phyloP scores from a whole-genome alignment of 1,140 invertebrate genomes.

The Diprion similis region DNA sequence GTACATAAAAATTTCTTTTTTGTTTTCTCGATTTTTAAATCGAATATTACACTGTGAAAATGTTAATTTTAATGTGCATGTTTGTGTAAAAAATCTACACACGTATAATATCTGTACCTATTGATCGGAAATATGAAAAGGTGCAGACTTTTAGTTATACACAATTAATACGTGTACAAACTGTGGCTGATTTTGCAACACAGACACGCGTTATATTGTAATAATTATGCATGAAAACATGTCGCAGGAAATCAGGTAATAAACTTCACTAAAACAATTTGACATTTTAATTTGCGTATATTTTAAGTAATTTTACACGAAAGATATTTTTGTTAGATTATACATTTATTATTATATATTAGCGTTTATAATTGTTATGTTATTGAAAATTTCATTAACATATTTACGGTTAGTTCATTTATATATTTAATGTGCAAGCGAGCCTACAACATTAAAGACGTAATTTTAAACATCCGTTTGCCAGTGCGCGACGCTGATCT shows the following conservation, averaged over 20 bases:
- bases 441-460: constrained; percentile 4
- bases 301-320: constrained; percentile 5
- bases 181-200: too few relatives aligned
- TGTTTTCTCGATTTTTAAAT: too few relatives aligned
- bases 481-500: background rate
- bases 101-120: background rate
- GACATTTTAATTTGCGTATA: constrained; percentile 4
- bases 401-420: constrained; percentile 4
- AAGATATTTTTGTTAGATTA: constrained; percentile 2
- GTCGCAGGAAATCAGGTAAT: background rate
- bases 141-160: too few relatives aligned
- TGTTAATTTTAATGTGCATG: background rate
- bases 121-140: too few relatives aligned
- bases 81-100: background rate
- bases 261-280: background rate
- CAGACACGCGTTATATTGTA: too few relatives aligned
- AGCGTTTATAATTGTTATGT: constrained; percentile 8
- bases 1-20: too few relatives aligned
- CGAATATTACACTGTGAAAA: too few relatives aligned
- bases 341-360: background rate
- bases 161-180: too few relatives aligned
- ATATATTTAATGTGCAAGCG: constrained; percentile 3
- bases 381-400: constrained; percentile 6
- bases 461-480: background rate
- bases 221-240: background rate